Percentiles rank a stretch among this genome's conserved stretches.
phyloP scores from a whole-genome alignment of 2,797 vertebrate species.

The Darevskia mixta region DNA sequence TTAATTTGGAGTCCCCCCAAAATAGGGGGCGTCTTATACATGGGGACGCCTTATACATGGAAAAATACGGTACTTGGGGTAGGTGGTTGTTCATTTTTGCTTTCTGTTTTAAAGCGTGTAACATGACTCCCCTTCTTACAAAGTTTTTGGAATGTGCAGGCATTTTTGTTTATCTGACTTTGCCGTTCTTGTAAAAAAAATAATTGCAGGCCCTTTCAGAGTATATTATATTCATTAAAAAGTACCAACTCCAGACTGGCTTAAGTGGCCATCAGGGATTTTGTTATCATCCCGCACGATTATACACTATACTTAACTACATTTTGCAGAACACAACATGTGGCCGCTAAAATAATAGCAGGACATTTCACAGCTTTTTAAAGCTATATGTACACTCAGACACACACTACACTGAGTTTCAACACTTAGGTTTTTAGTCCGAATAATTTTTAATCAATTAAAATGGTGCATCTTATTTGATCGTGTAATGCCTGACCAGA shows the following conservation, averaged over 20 bases:
- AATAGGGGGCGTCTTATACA: too few relatives aligned
- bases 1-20: too few relatives aligned
- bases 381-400: background rate
- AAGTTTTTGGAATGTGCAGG: background rate
- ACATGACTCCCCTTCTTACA: background rate
- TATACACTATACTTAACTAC: background rate
- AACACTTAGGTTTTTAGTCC: background rate
- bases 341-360: background rate
- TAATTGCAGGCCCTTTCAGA: background rate
- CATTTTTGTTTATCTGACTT: background rate
- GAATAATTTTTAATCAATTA: background rate
- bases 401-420: background rate
- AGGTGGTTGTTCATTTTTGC: too few relatives aligned
- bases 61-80: too few relatives aligned
- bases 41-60: too few relatives aligned
- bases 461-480: background rate
- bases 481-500: background rate
- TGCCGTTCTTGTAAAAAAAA: background rate
- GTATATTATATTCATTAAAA: background rate
- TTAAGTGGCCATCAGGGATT: background rate
- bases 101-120: background rate
- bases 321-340: background rate
- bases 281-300: background rate
- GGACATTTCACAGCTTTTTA: background rate
- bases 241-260: background rate